Percentiles rank a stretch among this genome's conserved stretches.
These are phyloP conservation scores for Scaptomyza polygonia DNA, from an alignment of 2,888 invertebrate species.

Conservation along the genomic window DNA sequence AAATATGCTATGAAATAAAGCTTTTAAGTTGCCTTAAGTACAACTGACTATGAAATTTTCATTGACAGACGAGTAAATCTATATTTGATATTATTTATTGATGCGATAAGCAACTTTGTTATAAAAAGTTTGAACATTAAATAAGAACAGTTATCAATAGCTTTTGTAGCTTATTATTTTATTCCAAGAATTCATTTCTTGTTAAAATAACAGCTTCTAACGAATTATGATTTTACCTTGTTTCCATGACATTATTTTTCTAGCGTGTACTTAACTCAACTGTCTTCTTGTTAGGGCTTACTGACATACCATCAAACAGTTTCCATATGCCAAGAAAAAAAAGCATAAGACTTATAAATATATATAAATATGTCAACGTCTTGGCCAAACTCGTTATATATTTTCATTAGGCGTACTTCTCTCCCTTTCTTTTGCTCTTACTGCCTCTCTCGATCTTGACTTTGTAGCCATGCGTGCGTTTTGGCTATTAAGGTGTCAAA, in stretches of 20 bases:
- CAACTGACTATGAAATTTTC: too few species aligned
- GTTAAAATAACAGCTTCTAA: not conserved
- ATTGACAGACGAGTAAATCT: too few species aligned
- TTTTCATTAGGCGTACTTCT: constrained; percentile 57
- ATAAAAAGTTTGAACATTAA: not conserved
- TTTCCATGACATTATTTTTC: not conserved
- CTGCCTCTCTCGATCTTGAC: constrained; percentile 1
- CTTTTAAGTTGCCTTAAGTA: too few species aligned
- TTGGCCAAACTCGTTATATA: constrained; percentile 59
- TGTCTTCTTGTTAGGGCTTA: constrained; percentile 13
- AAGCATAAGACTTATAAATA: constrained; percentile 52
- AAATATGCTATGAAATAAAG: too few species aligned
- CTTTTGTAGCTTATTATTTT: not conserved
- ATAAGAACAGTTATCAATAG: not conserved
- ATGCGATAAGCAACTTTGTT: too few species aligned
- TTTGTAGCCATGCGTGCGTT: constrained; percentile 52
- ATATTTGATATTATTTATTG: too few species aligned
- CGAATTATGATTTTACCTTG: not conserved
- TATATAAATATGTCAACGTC: constrained; percentile 61
- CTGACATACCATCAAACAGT: constrained; percentile 23
- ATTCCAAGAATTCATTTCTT: not conserved
- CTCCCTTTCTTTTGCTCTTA: not conserved
- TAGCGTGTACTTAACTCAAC: not conserved
- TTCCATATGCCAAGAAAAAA: constrained; percentile 42
- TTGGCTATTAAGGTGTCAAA: constrained; percentile 75